Evolutionary conservation across 2,797 vertebrate species (phyloP).

Genomic region (Lateolabrax maculatus): DNA sequence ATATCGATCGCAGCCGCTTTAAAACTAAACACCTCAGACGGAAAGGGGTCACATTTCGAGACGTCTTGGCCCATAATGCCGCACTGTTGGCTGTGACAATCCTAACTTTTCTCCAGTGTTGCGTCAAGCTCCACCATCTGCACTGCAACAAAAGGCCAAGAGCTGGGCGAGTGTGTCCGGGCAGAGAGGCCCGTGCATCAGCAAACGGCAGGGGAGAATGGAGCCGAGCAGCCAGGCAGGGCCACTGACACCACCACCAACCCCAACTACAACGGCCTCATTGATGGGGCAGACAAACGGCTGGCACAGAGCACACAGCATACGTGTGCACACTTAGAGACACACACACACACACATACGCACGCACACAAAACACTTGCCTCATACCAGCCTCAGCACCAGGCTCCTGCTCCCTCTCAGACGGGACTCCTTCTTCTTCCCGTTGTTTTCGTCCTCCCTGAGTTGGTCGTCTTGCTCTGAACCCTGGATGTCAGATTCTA

Average conservation of each 20-base stretch:
- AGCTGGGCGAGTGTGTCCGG: conserved; percentile 43
- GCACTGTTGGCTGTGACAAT: conserved; percentile 38
- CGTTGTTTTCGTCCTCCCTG: conserved; percentile 55
- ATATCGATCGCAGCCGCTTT: neutral
- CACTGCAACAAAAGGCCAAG: conserved; percentile 69
- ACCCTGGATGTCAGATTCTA: conserved; percentile 53
- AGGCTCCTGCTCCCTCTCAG: conserved; percentile 76
- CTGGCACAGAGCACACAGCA: conserved; percentile 70
- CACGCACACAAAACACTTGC: conserved; percentile 80
- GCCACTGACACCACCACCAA: conserved; percentile 70
- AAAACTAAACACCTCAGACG: neutral
- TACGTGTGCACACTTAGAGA: conserved; percentile 66
- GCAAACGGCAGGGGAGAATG: conserved; percentile 54
- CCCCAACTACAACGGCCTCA: conserved; percentile 71
- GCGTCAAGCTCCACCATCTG: conserved; percentile 70
- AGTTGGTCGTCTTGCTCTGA: conserved; percentile 44
- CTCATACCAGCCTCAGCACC: conserved; percentile 86
- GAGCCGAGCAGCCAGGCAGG: conserved; percentile 59
- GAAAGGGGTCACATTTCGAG: conserved; percentile 15
- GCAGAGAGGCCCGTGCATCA: conserved; percentile 55
- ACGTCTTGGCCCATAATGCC: conserved; percentile 31
- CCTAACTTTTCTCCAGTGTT: conserved; percentile 54
- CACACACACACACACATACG: conserved; percentile 46
- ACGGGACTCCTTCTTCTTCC: conserved; percentile 37
- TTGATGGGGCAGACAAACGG: conserved; percentile 78